Percentiles rank a stretch among this genome's conserved stretches.
phyloP scores from a whole-genome alignment of 2,888 invertebrate species.

The Nudaria mundana region DNA sequence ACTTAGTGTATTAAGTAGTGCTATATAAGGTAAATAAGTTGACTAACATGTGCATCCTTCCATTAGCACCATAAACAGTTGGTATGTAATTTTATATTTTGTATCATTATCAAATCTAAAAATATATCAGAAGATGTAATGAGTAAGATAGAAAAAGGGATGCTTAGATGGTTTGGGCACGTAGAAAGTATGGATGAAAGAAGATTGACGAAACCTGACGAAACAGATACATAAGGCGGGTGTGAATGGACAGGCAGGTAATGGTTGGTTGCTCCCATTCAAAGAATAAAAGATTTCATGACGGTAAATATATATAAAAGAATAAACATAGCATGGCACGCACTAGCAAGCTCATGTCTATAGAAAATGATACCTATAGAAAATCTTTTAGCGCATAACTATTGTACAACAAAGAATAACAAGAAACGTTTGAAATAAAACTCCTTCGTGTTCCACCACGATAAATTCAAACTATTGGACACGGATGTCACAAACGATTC shows the following conservation, averaged over 20 bases:
- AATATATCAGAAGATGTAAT: too few relatives aligned
- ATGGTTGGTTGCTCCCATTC: too few relatives aligned
- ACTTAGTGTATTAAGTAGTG: not conserved
- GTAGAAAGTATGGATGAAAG: too few relatives aligned
- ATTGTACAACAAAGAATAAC: constrained; percentile 37
- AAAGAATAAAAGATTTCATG: constrained; percentile 11
- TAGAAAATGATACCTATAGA: constrained; percentile 34
- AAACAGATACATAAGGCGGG: too few relatives aligned
- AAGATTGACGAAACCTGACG: too few relatives aligned
- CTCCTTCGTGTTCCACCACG: constrained; percentile 29
- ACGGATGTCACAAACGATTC: constrained; percentile 28
- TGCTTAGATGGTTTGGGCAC: too few relatives aligned
- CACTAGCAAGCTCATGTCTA: constrained; percentile 29
- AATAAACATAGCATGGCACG: constrained; percentile 13
- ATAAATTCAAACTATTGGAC: constrained; percentile 29
- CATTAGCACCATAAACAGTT: too few relatives aligned
- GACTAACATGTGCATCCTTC: not conserved
- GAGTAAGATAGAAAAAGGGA: too few relatives aligned
- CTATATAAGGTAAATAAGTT: not conserved
- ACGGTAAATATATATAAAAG: constrained; percentile 12
- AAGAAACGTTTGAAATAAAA: constrained; percentile 25
- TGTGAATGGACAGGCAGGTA: too few relatives aligned
- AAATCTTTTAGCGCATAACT: constrained; percentile 35
- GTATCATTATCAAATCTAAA: too few relatives aligned
- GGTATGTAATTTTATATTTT: too few relatives aligned